Conservation (phyloP, 2,797 vertebrate genomes). For the Tenualosa ilisha region DNA sequence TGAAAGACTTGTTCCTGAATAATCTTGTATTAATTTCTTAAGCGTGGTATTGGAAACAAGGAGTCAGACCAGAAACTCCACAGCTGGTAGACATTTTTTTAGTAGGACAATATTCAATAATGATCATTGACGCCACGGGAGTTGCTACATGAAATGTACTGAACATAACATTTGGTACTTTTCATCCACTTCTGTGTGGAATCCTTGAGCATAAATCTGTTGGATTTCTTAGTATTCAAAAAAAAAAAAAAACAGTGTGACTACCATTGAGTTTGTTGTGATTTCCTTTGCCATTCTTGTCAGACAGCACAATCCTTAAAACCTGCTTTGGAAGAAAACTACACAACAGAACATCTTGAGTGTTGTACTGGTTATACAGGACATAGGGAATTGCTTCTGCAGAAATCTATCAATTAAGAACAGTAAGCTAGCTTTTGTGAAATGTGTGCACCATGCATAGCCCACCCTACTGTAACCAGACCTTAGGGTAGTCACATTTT, state of each 20-base stretch:
- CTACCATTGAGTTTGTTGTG: not conserved
- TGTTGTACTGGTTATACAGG: not conserved
- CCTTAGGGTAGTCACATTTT: constrained; percentile 4
- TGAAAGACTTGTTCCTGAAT: constrained; percentile 53
- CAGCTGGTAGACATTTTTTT: not conserved
- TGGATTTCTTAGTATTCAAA: constrained; percentile 19
- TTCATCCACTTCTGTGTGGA: constrained; percentile 29
- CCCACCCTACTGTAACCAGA: not conserved
- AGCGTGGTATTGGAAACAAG: constrained; percentile 26
- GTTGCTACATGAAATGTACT: not conserved
- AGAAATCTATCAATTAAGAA: not conserved
- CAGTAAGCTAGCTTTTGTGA: not conserved
- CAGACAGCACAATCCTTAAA: constrained; percentile 1
- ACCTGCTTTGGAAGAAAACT: not conserved
- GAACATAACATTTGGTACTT: not conserved
- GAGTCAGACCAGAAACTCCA: constrained; percentile 25
- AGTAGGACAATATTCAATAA: not conserved
- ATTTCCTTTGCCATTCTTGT: not conserved
- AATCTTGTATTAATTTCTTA: constrained; percentile 44
- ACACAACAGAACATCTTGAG: not conserved
- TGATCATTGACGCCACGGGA: not conserved
- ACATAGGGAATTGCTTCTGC: not conserved
- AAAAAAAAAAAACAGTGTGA: not conserved
- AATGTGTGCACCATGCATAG: not conserved
- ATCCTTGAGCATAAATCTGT: constrained; percentile 19